These are phyloP conservation scores for Mastomys coucha DNA, from an alignment of 2,113 vertebrate species.

Conservation along the genomic window DNA sequence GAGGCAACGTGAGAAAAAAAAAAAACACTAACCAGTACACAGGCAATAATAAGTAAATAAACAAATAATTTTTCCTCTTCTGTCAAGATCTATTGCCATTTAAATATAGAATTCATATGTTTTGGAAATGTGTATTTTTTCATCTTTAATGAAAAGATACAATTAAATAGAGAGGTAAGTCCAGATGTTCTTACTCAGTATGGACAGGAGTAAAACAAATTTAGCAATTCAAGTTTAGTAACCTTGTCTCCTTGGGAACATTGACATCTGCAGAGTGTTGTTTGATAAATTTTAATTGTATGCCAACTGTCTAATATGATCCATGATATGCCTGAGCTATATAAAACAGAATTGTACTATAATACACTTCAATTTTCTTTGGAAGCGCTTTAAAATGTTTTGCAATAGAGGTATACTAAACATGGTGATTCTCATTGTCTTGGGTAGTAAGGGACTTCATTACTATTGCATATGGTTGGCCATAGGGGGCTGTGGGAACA, in stretches of 20 bases:
- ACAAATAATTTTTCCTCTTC: neutral
- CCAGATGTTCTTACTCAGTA: neutral
- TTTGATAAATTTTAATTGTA: slow-evolving; percentile 32
- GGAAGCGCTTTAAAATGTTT: slow-evolving; percentile 25
- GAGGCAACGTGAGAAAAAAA: neutral
- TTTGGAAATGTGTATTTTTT: neutral
- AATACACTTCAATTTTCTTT: neutral
- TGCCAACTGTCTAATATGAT: neutral
- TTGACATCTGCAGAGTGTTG: neutral
- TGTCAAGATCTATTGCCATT: neutral
- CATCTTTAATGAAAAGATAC: neutral
- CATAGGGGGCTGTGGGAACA: neutral
- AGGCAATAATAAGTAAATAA: too few species aligned
- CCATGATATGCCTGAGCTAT: neutral
- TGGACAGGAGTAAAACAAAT: neutral
- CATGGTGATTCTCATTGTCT: neutral
- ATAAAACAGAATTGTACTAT: neutral
- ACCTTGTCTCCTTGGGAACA: neutral
- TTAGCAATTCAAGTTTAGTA: neutral
- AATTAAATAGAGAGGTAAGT: neutral
- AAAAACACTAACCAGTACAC: neutral
- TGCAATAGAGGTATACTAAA: neutral
- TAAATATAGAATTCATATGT: neutral
- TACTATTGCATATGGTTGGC: neutral
- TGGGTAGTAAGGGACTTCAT: neutral